A percentile compares a stretch with the other conserved stretches of the same genome.
Evolutionary conservation across 2,888 invertebrate genomes (phyloP).

Genomic region (Drosophila limbata): DNA sequence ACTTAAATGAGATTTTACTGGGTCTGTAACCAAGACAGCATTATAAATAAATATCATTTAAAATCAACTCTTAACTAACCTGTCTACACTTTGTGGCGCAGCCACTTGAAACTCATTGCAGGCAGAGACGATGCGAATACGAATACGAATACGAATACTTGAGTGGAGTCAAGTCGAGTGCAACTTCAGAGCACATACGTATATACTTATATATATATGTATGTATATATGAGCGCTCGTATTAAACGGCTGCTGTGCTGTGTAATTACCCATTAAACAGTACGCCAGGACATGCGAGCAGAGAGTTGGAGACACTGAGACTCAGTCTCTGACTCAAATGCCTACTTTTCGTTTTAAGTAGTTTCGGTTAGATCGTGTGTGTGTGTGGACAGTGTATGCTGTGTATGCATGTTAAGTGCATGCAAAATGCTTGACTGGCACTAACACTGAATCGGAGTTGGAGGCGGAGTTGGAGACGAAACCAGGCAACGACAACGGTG

Average conservation of each 20-base stretch:
- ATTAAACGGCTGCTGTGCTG: conserved; percentile 73
- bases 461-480: background rate
- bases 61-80: conserved; percentile 79
- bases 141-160: conserved; percentile 26
- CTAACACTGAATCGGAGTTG: conserved; percentile 39
- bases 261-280: conserved; percentile 79
- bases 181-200: conserved; percentile 50
- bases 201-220: conserved; percentile 2
- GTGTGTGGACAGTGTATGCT: conserved; percentile 13
- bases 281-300: conserved; percentile 49
- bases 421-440: conserved; percentile 71
- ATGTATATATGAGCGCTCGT: conserved; percentile 11
- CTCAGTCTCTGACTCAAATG: conserved; percentile 40
- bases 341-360: conserved; percentile 73
- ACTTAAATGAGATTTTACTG: conserved; percentile 72
- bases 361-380: conserved; percentile 55
- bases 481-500: conserved; percentile 3
- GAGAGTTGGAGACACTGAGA: conserved; percentile 7
- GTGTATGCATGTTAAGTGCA: conserved; percentile 55
- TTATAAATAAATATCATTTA: conserved; percentile 79
- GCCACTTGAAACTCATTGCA: conserved; percentile 49
- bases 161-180: conserved; percentile 67
- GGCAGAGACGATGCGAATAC: conserved; percentile 24
- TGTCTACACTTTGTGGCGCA: conserved; percentile 72
- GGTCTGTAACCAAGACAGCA: conserved; percentile 54